phyloP scores from a whole-genome alignment of 2,113 vertebrate genomes.

The Psilopsiagon aurifrons region DNA sequence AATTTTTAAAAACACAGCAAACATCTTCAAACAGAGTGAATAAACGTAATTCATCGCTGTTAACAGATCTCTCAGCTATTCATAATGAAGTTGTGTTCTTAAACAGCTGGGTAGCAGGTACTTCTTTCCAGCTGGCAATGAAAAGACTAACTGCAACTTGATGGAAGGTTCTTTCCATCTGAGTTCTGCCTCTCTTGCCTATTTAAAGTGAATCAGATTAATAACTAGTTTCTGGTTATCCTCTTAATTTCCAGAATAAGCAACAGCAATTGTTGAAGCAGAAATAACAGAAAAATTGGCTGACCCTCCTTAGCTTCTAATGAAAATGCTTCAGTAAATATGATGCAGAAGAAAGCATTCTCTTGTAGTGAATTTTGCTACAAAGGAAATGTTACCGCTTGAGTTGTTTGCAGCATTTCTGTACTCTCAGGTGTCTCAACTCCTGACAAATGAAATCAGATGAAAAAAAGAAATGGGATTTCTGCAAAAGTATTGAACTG shows the following conservation, averaged over 20 bases:
- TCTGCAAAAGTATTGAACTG: not conserved
- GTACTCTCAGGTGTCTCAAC: not conserved
- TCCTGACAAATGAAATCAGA: not conserved
- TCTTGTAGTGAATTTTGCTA: not conserved
- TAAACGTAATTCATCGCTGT: not conserved
- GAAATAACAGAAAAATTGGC: slow-evolving; percentile 3
- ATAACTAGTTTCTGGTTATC: not conserved
- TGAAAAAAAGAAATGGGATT: not conserved
- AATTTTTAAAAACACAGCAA: not conserved
- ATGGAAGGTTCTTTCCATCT: not conserved
- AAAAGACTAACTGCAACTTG: not conserved
- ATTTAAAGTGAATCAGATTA: slow-evolving; percentile 26
- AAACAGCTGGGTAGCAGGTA: not conserved
- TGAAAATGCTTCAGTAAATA: slow-evolving; percentile 12
- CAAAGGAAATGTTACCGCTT: not conserved
- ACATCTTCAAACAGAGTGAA: not conserved
- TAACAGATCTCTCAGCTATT: slow-evolving; percentile 2
- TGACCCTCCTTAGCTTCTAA: not conserved
- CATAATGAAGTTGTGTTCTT: not conserved
- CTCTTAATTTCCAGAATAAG: not conserved
- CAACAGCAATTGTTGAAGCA: not conserved
- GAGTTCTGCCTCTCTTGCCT: not conserved
- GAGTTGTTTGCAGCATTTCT: not conserved
- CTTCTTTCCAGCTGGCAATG: not conserved
- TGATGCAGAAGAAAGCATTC: not conserved